Base-by-base conservation (phyloP, 2,113 vertebrate genomes). In the Pterocles gutturalis region DNA sequence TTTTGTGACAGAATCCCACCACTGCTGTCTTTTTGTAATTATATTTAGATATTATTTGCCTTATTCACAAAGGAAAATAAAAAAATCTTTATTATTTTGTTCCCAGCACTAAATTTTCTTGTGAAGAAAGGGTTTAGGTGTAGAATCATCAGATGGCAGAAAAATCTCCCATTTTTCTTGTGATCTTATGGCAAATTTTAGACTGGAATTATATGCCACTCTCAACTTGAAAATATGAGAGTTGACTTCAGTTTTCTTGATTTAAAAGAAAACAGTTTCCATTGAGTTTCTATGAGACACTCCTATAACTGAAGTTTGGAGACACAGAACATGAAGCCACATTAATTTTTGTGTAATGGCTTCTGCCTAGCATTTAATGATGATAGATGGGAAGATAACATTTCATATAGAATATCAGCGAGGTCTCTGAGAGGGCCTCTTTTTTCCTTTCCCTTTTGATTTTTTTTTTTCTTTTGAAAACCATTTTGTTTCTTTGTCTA, bases 251-350 rank as follows among this genome's bases (percentile, higher is more conserved):
- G 1, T 66, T 70, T 7, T 71, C 36, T 71, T 87, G 91, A 49
- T 85, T 75, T 71, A 75, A 75, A 93, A 87, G 43, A 66, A 1
- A 2, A 1, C 49, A 11, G 51, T 70, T 70, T 58, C 18, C 41
- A 0, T 13, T 58, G 26, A 61, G 24, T 43, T 55, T 77, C 10
- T 46, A 5, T 41, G 38, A 65, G 72, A 36, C 24, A 58, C 21
- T 65, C 77, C 24, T 49, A 22, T 58, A 73, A 65, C 19, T 87
- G 25, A 75, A 61, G 29, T 78, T 87, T 90, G 49, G 29, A 5
- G 0, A 9, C 77, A 34, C 49, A 69, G 49, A 73, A 53, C 16
- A 34, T 41, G n/a, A 85, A 75, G 36, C 31, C 0, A 0, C 17
- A 28, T 62, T 81, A 3, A 22, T 62, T 91, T 93, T 18, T 82